phyloP scores from a whole-genome alignment of 2,888 invertebrate genomes.

The Aphodius granarius region DNA sequence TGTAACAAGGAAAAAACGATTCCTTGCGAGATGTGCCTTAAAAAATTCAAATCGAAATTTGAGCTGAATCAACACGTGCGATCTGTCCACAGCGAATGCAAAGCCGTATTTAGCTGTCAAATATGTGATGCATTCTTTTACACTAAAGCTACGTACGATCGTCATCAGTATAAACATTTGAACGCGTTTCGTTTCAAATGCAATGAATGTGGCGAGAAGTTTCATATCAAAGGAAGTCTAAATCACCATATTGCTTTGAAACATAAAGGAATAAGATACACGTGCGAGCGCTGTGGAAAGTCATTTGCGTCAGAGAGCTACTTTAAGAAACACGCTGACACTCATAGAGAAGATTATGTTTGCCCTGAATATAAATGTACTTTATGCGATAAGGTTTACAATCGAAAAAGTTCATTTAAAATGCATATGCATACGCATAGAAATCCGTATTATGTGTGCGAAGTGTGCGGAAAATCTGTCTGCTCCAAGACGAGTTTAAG shows the following conservation, averaged over 20 bases:
- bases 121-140: not conserved
- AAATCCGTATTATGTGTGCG: constrained; percentile 44
- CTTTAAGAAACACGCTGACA: constrained; percentile 26
- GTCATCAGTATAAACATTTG: constrained; percentile 2
- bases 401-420: not conserved
- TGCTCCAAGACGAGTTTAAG: constrained; percentile 43
- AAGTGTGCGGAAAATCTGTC: constrained; percentile 56
- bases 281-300: constrained; percentile 51
- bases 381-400: constrained; percentile 17
- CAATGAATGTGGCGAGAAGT: constrained; percentile 19
- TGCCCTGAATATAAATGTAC: constrained; percentile 7
- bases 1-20: constrained; percentile 52
- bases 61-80: not conserved
- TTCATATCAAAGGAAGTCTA: not conserved
- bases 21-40: constrained; percentile 58
- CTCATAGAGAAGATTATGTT: constrained; percentile 8
- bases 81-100: not conserved
- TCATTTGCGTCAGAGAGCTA: constrained; percentile 49
- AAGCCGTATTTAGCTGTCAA: not conserved
- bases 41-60: constrained; percentile 51
- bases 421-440: constrained; percentile 10
- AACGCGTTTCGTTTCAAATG: constrained; percentile 9
- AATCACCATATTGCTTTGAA: constrained; percentile 12
- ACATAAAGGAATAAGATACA: constrained; percentile 11
- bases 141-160: not conserved